Conservation (phyloP, 2,797 vertebrate genomes). For the Enoplosus armatus region DNA sequence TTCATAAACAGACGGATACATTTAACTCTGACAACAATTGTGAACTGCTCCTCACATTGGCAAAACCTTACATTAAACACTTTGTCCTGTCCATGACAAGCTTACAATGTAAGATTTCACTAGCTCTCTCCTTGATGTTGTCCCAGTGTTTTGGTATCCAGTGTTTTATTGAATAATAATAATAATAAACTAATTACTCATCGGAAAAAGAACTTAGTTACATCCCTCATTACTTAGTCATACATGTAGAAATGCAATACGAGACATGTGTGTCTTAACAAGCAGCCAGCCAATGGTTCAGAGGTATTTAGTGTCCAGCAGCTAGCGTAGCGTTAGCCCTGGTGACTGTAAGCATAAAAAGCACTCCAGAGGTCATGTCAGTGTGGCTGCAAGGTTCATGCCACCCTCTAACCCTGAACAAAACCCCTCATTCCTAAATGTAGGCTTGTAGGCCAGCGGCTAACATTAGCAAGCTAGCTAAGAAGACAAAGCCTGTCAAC, state of each 20-base stretch:
- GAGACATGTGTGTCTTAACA: background rate
- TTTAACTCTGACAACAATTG: constrained; percentile 8
- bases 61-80: background rate
- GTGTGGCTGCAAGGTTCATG: background rate
- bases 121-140: constrained; percentile 13
- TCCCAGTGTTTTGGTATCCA: background rate
- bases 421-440: background rate
- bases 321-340: background rate
- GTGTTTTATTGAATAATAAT: too few relatives aligned
- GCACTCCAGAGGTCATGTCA: background rate
- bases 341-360: background rate
- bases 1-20: constrained; percentile 42
- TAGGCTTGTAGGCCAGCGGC: background rate
- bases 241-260: background rate
- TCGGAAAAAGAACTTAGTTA: background rate
- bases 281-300: accelerated
- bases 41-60: constrained; percentile 23
- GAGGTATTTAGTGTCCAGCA: background rate
- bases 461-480: background rate
- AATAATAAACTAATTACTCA: background rate
- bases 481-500: background rate
- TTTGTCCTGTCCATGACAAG: background rate
- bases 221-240: background rate
- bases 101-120: constrained; percentile 28
- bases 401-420: too few relatives aligned